phyloP scores from a whole-genome alignment of 2,797 vertebrate species.

The Amniataba percoides region DNA sequence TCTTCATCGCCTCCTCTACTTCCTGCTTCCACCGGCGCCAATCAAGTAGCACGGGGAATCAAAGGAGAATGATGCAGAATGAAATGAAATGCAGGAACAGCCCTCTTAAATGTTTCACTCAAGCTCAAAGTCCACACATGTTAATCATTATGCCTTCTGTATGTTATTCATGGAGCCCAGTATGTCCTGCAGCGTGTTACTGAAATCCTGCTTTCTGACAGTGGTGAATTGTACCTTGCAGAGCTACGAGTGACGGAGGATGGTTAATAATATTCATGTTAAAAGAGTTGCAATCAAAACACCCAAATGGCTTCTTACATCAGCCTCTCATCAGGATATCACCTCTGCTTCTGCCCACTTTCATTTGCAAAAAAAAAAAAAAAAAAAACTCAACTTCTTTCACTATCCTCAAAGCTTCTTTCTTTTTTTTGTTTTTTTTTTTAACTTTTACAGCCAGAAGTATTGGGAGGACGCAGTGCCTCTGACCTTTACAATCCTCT shows the following conservation, averaged over 20 bases:
- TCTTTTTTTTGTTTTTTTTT: no score
- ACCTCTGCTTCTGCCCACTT: neutral
- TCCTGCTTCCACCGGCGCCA: conserved; percentile 11
- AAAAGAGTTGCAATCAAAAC: conserved; percentile 20
- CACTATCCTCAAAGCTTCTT: neutral
- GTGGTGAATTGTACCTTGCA: neutral
- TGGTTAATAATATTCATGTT: conserved; percentile 1
- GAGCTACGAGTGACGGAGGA: conserved; percentile 9
- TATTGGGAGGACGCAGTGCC: conserved; percentile 6
- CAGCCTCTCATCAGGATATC: conserved; percentile 6
- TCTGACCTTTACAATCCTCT: conserved; percentile 48
- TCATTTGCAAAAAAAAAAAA: neutral
- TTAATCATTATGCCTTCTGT: conserved; percentile 15
- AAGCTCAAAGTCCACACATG: conserved; percentile 17
- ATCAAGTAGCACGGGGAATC: conserved; percentile 51
- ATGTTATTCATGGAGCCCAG: conserved; percentile 17
- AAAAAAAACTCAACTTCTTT: no score
- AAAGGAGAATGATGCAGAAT: conserved; percentile 9
- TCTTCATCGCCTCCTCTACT: conserved; percentile 8
- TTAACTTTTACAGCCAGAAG: conserved; percentile 33
- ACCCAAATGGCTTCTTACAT: conserved; percentile 19
- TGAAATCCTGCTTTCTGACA: conserved; percentile 6
- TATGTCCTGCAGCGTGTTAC: conserved; percentile 11
- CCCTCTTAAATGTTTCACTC: conserved; percentile 20
- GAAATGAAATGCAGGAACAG: conserved; percentile 23